Evolutionary conservation across 2,888 invertebrate species (phyloP).

Genomic region (Apocheima hispidaria): DNA sequence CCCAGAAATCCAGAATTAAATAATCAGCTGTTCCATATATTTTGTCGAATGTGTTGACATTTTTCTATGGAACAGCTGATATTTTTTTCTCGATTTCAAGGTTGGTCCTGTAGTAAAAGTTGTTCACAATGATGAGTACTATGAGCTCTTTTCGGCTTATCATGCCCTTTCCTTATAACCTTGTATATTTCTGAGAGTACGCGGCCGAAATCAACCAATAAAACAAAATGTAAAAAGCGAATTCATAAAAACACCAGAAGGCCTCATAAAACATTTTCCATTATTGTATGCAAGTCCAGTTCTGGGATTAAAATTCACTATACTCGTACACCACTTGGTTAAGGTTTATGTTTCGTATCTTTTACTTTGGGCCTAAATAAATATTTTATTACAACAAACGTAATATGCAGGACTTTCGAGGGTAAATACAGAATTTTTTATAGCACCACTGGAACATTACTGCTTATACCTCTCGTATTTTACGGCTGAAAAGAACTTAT

Average conservation of each 20-base stretch:
- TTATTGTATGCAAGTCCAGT: constrained; percentile 52
- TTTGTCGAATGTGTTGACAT: too few relatives aligned
- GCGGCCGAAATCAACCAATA: constrained; percentile 13
- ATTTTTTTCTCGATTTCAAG: too few relatives aligned
- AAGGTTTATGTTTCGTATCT: constrained; percentile 44
- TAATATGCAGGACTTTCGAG: constrained; percentile 48
- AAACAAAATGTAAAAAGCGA: background rate
- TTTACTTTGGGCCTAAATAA: constrained; percentile 51
- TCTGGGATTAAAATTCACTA: constrained; percentile 49
- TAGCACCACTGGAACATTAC: constrained; percentile 28
- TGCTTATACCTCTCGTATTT: constrained; percentile 14
- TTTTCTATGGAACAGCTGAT: too few relatives aligned
- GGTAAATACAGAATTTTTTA: constrained; percentile 38
- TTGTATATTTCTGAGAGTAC: too few relatives aligned
- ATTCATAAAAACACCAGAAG: constrained; percentile 1
- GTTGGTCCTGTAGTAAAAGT: too few relatives aligned
- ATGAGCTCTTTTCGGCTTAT: too few relatives aligned
- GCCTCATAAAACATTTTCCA: constrained; percentile 24
- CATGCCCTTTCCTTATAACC: too few relatives aligned
- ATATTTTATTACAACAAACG: constrained; percentile 57
- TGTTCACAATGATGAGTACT: too few relatives aligned
- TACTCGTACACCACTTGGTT: constrained; percentile 38
- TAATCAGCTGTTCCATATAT: too few relatives aligned
- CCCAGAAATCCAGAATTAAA: too few relatives aligned
- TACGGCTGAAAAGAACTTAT: constrained; percentile 8